Evolutionary conservation across 1,140 invertebrate genomes (phyloP).

Genomic region (Halyomorpha halys): DNA sequence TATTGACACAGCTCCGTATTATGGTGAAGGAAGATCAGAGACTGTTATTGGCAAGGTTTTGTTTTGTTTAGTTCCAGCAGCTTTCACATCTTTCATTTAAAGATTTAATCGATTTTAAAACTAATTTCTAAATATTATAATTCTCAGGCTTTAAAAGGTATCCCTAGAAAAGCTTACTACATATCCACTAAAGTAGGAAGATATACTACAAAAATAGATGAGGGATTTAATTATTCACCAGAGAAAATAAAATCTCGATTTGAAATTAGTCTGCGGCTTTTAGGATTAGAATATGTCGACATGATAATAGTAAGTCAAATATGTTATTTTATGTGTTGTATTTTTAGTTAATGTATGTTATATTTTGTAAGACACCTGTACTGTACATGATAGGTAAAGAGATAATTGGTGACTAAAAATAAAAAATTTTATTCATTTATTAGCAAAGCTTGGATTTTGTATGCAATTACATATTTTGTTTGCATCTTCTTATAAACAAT

Average conservation of each 20-base stretch:
- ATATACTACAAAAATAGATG: conserved; percentile 57
- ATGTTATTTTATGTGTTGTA: no score
- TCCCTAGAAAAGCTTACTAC: conserved; percentile 75
- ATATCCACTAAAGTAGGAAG: conserved; percentile 88
- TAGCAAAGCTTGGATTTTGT: no score
- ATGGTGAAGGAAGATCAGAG: conserved; percentile 78
- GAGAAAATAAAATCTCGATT: conserved; percentile 63
- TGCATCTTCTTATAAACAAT: no score
- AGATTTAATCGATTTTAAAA: not conserved
- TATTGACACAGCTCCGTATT: conserved; percentile 84
- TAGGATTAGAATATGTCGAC: conserved; percentile 77
- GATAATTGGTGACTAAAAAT: no score
- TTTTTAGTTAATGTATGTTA: no score
- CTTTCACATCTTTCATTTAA: no score
- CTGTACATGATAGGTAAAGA: no score
- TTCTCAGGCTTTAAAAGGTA: conserved; percentile 55
- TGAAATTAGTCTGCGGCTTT: conserved; percentile 59
- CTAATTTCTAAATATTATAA: not conserved
- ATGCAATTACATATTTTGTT: no score
- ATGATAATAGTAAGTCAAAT: conserved; percentile 60
- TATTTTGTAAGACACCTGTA: no score
- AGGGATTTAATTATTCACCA: conserved; percentile 80
- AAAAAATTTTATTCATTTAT: no score
- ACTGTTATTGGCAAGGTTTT: conserved; percentile 65
- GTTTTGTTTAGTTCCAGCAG: no score